Evolutionary conservation across 2,888 invertebrate species (phyloP).

Genomic region (Patella depressa): DNA sequence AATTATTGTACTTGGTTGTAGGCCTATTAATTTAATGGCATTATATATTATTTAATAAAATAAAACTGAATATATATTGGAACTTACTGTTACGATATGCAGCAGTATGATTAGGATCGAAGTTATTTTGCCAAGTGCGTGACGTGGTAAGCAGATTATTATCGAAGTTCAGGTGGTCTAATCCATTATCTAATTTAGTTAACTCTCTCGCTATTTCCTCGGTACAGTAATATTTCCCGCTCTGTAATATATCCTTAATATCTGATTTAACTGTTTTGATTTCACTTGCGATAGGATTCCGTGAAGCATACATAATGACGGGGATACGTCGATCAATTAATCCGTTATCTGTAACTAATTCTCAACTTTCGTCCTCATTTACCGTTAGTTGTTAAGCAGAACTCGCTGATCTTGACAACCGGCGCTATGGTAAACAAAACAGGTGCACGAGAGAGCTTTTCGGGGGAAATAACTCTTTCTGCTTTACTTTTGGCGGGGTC

Average conservation of each 20-base stretch:
- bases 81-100: slow-evolving; percentile 38
- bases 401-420: slow-evolving; percentile 7
- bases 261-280: slow-evolving; percentile 42
- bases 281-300: slow-evolving; percentile 28
- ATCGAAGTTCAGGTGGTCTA: slow-evolving; percentile 66
- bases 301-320: slow-evolving; percentile 3
- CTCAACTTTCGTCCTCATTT: slow-evolving; percentile 13
- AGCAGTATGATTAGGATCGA: slow-evolving; percentile 38
- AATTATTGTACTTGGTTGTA: too few relatives aligned
- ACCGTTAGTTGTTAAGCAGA: slow-evolving; percentile 10
- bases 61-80: background rate
- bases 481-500: too few relatives aligned
- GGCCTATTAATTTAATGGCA: too few relatives aligned
- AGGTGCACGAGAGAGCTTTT: slow-evolving; percentile 20
- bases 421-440: slow-evolving; percentile 18
- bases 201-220: slow-evolving; percentile 64
- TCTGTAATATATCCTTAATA: slow-evolving; percentile 51
- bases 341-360: background rate
- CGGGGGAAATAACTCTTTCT: slow-evolving; percentile 16
- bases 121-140: slow-evolving; percentile 51
- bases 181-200: slow-evolving; percentile 58
- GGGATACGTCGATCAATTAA: background rate
- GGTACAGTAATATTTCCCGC: slow-evolving; percentile 65
- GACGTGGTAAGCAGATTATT: slow-evolving; percentile 57
- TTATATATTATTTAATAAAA: too few relatives aligned